Base-by-base conservation (phyloP, 2,797 vertebrate species). In the Cynopterus sphinx region DNA sequence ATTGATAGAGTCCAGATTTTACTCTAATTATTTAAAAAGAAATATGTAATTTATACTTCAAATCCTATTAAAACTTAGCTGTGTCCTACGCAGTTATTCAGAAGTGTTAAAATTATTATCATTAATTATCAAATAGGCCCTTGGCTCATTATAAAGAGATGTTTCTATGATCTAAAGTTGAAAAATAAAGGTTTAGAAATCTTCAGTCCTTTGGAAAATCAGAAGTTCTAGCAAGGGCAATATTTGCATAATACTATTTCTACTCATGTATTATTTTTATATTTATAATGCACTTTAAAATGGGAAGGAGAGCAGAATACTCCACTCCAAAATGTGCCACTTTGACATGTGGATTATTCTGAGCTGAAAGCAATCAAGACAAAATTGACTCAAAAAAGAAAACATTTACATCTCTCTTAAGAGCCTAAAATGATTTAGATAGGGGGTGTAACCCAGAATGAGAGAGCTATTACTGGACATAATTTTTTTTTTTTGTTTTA, bases 31-130 rank as follows among this genome's bases (percentile, higher is more conserved):
- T 96, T 98, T 97, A 95, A 96, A 97, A 39, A 96, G 90, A 98
- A 97, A 96, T 74, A 94, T 96, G 97, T 78, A 98, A 98, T 98
- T 98, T 98, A 68, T 97, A 98, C 97, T 98, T 98, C 97, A 98
- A 98, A 96, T 89, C 59, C 68, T 92, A 24, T 79, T 95, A 92
- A 57, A 98, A 97, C 97, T 98, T 95, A 98, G 87, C 91, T 39
- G 1, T 82, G 43, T 87, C 91, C 92, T 96, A 89, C 96, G 78
- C 0, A 1, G 90, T 89, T 97, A 74, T 70, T 94, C 63, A 51
- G 89, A 98, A 97, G 85, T 97, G 96, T 97, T 97, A 98, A 96
- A 97, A 97, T 96, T 97, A 96, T 96, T 97, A 75, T 97, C 91
- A 92, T 85, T 96, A 95, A 94, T 98, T 91, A 96, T 95, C 75